Percentiles rank a stretch among this genome's conserved stretches.
Evolutionary conservation across 2,797 vertebrate species (phyloP).

Genomic region (Enteromius radiatus): DNA sequence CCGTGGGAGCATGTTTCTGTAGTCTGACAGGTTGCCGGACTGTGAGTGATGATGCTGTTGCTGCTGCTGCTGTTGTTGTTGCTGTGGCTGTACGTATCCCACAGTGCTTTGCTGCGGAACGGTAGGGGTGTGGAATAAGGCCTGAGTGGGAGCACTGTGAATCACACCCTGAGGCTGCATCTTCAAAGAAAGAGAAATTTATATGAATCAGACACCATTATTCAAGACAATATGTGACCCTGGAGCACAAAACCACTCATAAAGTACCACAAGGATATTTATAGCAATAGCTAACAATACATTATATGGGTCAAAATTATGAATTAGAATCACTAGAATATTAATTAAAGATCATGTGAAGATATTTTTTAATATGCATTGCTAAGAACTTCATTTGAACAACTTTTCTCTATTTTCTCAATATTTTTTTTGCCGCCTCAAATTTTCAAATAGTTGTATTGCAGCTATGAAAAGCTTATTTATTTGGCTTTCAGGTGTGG

Average conservation of each 20-base stretch:
- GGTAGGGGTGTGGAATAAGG: conserved; percentile 77
- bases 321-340: too few relatives aligned
- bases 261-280: not conserved
- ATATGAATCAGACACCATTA: not conserved
- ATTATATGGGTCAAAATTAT: not conserved
- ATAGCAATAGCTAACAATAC: not conserved
- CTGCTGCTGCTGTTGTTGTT: conserved; percentile 76
- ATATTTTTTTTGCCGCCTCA: too few relatives aligned
- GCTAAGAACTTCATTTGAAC: too few relatives aligned
- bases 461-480: too few relatives aligned
- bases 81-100: conserved; percentile 80
- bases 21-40: conserved; percentile 80
- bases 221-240: not conserved
- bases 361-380: too few relatives aligned
- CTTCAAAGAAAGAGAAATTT: conserved; percentile 64
- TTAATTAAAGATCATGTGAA: too few relatives aligned
- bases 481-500: too few relatives aligned
- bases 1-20: conserved; percentile 85
- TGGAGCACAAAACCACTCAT: not conserved
- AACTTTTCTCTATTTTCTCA: too few relatives aligned
- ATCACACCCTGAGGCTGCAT: conserved; percentile 78
- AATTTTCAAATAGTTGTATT: too few relatives aligned
- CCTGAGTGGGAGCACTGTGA: conserved; percentile 70
- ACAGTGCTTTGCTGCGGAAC: conserved; percentile 76
- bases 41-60: conserved; percentile 80